These are phyloP conservation scores for Heterocephalus glaber DNA, from an alignment of 2,113 vertebrate species.

Conservation along the genomic window DNA sequence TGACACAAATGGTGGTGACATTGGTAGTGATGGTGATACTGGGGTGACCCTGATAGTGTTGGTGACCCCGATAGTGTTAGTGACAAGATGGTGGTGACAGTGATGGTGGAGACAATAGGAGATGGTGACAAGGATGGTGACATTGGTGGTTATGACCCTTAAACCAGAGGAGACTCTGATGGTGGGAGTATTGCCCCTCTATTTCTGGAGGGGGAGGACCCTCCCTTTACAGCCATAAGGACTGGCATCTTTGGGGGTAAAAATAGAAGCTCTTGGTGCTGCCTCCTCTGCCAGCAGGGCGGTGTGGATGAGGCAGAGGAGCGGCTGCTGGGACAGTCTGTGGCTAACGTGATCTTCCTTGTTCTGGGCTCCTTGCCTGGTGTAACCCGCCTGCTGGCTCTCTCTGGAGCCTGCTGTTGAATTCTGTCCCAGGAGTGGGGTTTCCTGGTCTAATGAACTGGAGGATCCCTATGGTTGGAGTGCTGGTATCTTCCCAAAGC, in stretches of 20 bases:
- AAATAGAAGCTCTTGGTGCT: conserved; percentile 62
- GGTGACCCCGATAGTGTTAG: neutral
- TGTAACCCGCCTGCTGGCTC: neutral
- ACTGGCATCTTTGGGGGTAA: conserved; percentile 52
- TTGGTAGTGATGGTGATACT: too few species aligned
- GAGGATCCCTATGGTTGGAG: neutral
- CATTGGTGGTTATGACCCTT: neutral
- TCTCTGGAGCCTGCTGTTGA: neutral
- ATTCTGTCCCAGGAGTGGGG: neutral
- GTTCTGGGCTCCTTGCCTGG: neutral
- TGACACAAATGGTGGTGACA: neutral
- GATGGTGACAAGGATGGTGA: neutral
- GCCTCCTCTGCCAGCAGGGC: conserved; percentile 50
- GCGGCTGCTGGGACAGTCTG: conserved; percentile 23
- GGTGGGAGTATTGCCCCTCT: neutral
- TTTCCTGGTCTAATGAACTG: neutral
- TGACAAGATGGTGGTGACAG: neutral
- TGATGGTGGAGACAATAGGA: neutral
- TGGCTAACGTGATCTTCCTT: neutral
- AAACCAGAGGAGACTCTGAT: neutral
- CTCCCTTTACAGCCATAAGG: neutral
- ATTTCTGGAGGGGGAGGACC: neutral
- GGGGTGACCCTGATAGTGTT: neutral
- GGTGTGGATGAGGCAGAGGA: neutral
- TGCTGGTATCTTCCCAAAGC: neutral